Evolutionary conservation across 2,113 vertebrate species (phyloP).

Genomic region (Pardalotus punctatus): DNA sequence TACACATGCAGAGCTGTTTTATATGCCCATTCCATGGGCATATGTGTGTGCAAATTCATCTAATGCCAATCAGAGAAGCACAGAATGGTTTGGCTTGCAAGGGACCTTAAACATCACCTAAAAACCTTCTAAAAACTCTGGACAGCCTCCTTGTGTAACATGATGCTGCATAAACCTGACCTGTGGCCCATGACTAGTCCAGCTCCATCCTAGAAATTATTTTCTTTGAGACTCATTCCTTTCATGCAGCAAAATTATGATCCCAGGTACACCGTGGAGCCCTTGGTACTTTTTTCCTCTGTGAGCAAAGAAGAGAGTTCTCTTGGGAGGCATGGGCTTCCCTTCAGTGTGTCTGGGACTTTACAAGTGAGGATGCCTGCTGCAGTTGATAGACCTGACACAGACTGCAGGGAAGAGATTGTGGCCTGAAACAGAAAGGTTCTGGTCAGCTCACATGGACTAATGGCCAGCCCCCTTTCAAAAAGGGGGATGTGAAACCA

Average conservation of each 20-base stretch:
- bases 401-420: background rate
- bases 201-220: background rate
- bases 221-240: background rate
- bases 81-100: background rate
- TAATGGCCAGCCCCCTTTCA: background rate
- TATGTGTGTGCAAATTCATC: background rate
- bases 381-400: background rate
- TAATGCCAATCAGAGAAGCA: no score
- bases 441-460: background rate
- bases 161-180: background rate
- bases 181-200: background rate
- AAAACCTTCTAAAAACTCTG: background rate
- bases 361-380: background rate
- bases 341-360: background rate
- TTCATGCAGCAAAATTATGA: background rate
- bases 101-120: background rate
- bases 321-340: background rate
- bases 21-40: fast-evolving
- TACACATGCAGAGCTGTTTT: fast-evolving
- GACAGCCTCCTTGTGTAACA: background rate
- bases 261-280: background rate
- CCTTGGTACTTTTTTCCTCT: background rate
- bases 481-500: background rate
- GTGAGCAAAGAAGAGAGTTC: background rate
- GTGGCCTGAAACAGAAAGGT: background rate